phyloP scores from a whole-genome alignment of 2,888 invertebrate species.

The Netelia inedita region DNA sequence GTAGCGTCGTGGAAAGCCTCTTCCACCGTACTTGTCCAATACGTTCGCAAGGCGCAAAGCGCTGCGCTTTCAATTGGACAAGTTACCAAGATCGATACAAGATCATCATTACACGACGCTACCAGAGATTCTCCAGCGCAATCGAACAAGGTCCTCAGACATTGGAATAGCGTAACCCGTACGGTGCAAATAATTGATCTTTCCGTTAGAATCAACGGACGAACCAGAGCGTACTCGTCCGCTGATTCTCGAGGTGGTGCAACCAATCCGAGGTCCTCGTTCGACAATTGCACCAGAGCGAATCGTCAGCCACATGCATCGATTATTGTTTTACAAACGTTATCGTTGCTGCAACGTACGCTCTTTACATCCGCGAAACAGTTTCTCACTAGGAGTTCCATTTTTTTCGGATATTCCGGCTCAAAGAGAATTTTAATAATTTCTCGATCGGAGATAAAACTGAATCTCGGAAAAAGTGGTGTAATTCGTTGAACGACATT shows the following conservation, averaged over 20 bases:
- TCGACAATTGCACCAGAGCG: constrained; percentile 3
- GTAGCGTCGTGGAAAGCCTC: constrained; percentile 78
- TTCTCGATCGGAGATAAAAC: constrained; percentile 92
- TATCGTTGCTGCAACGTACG: constrained; percentile 85
- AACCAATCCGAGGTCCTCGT: constrained; percentile 80
- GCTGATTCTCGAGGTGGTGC: constrained; percentile 85
- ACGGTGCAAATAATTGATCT: constrained; percentile 86
- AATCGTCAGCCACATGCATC: constrained; percentile 88
- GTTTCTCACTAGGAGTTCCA: constrained; percentile 89
- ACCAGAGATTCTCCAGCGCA: not conserved
- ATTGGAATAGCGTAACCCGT: constrained; percentile 81
- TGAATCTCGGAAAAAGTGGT: constrained; percentile 90
- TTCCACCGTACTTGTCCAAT: constrained; percentile 89
- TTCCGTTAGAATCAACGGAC: constrained; percentile 80
- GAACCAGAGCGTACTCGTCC: constrained; percentile 26
- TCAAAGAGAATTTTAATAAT: constrained; percentile 91
- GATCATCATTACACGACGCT: not conserved
- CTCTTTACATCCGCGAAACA: constrained; percentile 90
- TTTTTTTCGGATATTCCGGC: constrained; percentile 88
- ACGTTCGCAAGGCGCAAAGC: constrained; percentile 87
- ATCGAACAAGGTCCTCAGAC: constrained; percentile 75
- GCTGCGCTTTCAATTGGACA: constrained; percentile 87
- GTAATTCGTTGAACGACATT: constrained; percentile 89
- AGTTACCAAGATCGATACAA: constrained; percentile 15
- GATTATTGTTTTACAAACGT: constrained; percentile 87